These are phyloP conservation scores for Corythucha ciliata DNA, from an alignment of 2,888 invertebrate genomes.

Conservation along the genomic window DNA sequence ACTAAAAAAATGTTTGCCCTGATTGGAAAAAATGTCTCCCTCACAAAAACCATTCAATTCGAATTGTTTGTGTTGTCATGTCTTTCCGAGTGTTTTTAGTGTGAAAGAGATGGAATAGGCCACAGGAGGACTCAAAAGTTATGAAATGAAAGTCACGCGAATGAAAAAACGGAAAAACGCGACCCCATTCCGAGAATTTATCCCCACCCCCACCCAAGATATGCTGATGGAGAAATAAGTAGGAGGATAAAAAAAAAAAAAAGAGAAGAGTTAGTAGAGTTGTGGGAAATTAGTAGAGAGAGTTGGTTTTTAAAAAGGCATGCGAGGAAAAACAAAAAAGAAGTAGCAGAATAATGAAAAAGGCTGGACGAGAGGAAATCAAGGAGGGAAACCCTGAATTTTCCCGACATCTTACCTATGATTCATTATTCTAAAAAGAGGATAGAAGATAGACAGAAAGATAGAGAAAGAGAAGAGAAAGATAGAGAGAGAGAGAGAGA, in stretches of 20 bases:
- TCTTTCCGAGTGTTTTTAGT: too few relatives aligned
- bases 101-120: too few relatives aligned
- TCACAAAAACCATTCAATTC: too few relatives aligned
- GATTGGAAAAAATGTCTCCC: too few relatives aligned
- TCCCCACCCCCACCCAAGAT: too few relatives aligned
- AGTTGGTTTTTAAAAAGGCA: slow-evolving; percentile 19
- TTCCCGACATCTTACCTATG: slow-evolving; percentile 22
- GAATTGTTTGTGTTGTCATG: too few relatives aligned
- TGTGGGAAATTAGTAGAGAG: slow-evolving; percentile 25
- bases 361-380: slow-evolving; percentile 22
- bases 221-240: slow-evolving; percentile 7
- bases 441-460: slow-evolving; percentile 14
- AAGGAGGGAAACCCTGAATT: slow-evolving; percentile 8
- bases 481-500: too few relatives aligned
- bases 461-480: too few relatives aligned
- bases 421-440: slow-evolving; percentile 4
- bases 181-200: too few relatives aligned
- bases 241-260: slow-evolving; percentile 16
- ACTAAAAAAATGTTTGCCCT: too few relatives aligned
- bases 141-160: background rate
- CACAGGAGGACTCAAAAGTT: background rate
- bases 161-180: slow-evolving; percentile 10
- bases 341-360: slow-evolving; percentile 1
- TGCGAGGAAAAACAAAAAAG: slow-evolving; percentile 18
- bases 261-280: slow-evolving; percentile 23